Evolutionary conservation across 2,888 invertebrate genomes (phyloP), one percentile per base, ranked within the genome.

Genomic region (Entomobrya multifasciata): DNA sequence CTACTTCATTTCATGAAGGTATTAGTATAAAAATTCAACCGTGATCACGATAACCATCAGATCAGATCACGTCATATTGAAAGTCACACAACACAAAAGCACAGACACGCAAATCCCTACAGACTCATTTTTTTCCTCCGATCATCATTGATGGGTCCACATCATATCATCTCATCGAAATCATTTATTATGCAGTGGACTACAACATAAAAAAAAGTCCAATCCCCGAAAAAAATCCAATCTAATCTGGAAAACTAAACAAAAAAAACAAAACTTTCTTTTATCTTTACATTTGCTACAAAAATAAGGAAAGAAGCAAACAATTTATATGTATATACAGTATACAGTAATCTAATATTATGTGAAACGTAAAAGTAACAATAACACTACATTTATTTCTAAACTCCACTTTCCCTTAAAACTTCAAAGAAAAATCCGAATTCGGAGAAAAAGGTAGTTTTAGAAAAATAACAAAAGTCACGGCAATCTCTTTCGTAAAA

Each of bases 41-140:
- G n/a, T n/a, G n/a, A n/a, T n/a, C n/a, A n/a, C n/a, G n/a, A n/a
- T n/a, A n/a, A n/a, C n/a, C n/a, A 36, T 36, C 36, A 36, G 36
- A 60, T 27, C 60, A 27, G 60, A 36, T 36, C 36, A 36, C n/a
- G n/a, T n/a, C n/a, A n/a, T n/a, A n/a, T n/a, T n/a, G 55, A 55
- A 3, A 4, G 60, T 3, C 20, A 57, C 20, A 25, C 27, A 8
- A 36, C 0, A 65, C 0, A 30, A 36, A 36, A 78, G 49, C 52
- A 80, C 79, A 88, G 89, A 88, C 90, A 91, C 90, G 91, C 90
- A 89, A 91, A 89, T 90, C 91, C 90, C 91, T 57, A 87, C 83
- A 84, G 90, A 88, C 87, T 88, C 90, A 89, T 91, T 90, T 89
- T 65, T 89, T 90, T 88, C n/a, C n/a, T n/a, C n/a, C 82, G 88